Conservation (phyloP, 1,140 invertebrate species). For the Campoletis sonorensis region DNA sequence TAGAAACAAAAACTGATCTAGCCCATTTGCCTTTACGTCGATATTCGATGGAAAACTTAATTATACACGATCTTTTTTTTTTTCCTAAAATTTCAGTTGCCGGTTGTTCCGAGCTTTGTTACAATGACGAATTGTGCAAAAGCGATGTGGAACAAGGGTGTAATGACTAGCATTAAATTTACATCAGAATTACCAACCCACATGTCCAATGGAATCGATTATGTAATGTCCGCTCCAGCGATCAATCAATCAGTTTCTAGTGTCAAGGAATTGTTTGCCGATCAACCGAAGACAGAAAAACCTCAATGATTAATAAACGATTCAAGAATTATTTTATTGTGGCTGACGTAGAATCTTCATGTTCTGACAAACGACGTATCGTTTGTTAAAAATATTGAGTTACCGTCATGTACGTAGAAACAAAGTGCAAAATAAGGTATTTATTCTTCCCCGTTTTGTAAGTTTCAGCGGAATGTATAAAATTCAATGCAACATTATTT, state of each 20-base stretch:
- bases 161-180: conserved; percentile 53
- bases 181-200: conserved; percentile 53
- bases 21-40: no score
- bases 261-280: conserved; percentile 14
- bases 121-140: conserved; percentile 45
- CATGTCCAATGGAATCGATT: conserved; percentile 53
- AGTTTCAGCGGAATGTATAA: neutral
- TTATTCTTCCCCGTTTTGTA: neutral
- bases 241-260: no score
- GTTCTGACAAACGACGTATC: neutral
- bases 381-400: neutral
- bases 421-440: neutral
- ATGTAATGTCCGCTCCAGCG: conserved; percentile 36
- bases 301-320: neutral
- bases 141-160: conserved; percentile 53
- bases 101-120: conserved; percentile 48
- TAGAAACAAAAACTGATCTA: no score
- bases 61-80: neutral
- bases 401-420: neutral
- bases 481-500: neutral
- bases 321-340: neutral
- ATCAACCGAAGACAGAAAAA: conserved; percentile 1
- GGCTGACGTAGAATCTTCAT: neutral
- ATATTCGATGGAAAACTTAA: neutral
- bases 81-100: conserved; percentile 32